Evolutionary conservation across 2,797 vertebrate species (phyloP).

Genomic region (Chiloscyllium punctatum): DNA sequence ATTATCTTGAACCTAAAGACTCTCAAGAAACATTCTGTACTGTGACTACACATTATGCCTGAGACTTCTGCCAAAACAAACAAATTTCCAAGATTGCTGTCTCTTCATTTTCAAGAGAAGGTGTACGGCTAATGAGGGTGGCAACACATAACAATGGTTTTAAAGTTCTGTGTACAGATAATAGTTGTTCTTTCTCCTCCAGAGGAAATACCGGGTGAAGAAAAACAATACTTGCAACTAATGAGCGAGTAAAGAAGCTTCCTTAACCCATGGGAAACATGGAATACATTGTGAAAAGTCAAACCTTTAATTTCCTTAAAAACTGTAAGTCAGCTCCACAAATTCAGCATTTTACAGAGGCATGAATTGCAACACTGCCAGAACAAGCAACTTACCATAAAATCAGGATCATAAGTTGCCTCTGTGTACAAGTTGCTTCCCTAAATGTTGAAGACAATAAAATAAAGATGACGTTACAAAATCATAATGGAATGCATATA

Average conservation of each 20-base stretch:
- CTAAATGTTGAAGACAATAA: not conserved
- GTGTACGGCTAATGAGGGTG: not conserved
- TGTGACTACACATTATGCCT: not conserved
- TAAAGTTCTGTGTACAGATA: constrained; percentile 3
- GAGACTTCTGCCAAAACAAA: constrained; percentile 6
- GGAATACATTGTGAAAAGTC: not conserved
- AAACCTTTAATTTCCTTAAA: constrained; percentile 10
- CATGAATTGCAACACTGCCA: not conserved
- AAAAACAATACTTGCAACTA: constrained; percentile 4
- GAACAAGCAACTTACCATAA: constrained; percentile 20
- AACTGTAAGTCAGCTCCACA: not conserved
- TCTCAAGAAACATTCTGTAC: constrained; percentile 21
- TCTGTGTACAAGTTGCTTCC: constrained; percentile 29
- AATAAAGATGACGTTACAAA: not conserved
- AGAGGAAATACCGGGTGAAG: constrained; percentile 4
- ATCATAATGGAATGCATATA: not conserved
- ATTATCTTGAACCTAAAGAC: not conserved
- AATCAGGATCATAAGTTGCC: constrained; percentile 28
- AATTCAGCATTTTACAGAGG: not conserved
- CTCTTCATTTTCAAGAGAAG: constrained; percentile 17
- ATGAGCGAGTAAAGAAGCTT: constrained; percentile 19
- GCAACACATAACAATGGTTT: constrained; percentile 3
- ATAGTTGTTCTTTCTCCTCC: constrained; percentile 2
- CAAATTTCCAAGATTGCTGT: constrained; percentile 21
- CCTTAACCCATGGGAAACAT: constrained; percentile 1